Conservation (phyloP, 2,113 vertebrate genomes). For the Sus scrofa region T2T-Sscrofa CM000814.6:64943001-64943500, state of each 20-base stretch:
- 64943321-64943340: constrained; percentile 72
- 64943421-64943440: constrained; percentile 80
- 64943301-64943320: constrained; percentile 76
- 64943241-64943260: neutral
- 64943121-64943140: neutral
- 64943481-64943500: constrained; percentile 70
- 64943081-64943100: neutral
- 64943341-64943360: constrained; percentile 76
- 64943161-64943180: neutral
- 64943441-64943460: constrained; percentile 83
- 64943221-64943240: neutral
- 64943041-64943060: no score
- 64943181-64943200: neutral
- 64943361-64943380: constrained; percentile 80
- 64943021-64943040: no score
- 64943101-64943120: neutral
- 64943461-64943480: constrained; percentile 70
- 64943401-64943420: constrained; percentile 77
- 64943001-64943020: no score
- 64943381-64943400: constrained; percentile 77
- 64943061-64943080: neutral
- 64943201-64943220: neutral
- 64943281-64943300: constrained; percentile 51
- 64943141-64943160: neutral
- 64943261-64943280: neutral